Evolutionary conservation across 2,888 invertebrate species (phyloP), one percentile per base, ranked within the genome.

Genomic region (Blomia tropicalis): DNA sequence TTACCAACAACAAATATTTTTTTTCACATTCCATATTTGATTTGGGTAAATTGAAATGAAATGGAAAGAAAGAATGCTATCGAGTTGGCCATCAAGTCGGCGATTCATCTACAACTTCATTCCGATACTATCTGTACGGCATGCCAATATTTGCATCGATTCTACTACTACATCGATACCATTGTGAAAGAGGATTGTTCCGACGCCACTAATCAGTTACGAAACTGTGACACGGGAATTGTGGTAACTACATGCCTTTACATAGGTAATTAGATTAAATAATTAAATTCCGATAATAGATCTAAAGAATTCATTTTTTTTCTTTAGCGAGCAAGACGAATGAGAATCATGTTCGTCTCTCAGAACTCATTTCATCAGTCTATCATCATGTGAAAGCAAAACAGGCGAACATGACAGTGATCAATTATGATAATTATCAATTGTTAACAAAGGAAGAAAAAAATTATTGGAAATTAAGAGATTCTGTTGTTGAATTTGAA

Each of bases 381-480:
- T 30, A 56, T 25, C 23, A 29, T 31, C 31, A 56, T 36, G 2
- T 56, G 14, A 47, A 47, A 25, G 4, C 22, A 4, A n/a, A 7
- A 4, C 11, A 2, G 14, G 19, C 22, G 2, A 31, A 31, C 4
- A 22, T 19, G 17, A 11, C 51, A 27, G n/a, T n/a, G 14, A n/a
- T 31, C n/a, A 23, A 31, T 36, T 56, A 56, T 23, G 23, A 36
- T n/a, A 4, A 23, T 11, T 36, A 31, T 22, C 2, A 56, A 36
- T 36, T 32, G 29, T 22, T 56, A 11, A 14, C 56, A 19, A 56
- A 56, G 23, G 56, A 56, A 14, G 14, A 19, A 2, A 41, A 41
- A n/a, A 22, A 47, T 25, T 56, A 56, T 36, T 56, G 56, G 56
- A 56, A 56, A 36, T 11, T 56, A 36, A 14, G 56, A 11, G 56